These are phyloP conservation scores for Channa argus DNA, from an alignment of 2,113 vertebrate species.

Conservation along the genomic window DNA sequence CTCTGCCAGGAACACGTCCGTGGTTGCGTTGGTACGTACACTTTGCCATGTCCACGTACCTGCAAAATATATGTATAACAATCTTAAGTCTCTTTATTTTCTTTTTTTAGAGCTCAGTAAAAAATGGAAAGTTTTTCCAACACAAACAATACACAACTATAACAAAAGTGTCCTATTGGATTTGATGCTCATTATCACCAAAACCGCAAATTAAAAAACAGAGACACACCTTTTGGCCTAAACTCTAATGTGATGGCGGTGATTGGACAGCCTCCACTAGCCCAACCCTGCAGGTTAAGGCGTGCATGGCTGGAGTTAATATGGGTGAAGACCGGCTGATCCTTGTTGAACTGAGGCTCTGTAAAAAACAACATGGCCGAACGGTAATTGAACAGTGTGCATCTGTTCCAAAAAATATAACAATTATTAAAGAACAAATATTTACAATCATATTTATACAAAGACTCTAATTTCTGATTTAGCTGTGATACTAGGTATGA, in stretches of 20 bases:
- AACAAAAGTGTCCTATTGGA: neutral
- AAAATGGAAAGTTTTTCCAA: no score
- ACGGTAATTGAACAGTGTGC: no score
- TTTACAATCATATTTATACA: no score
- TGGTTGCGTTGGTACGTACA: slow-evolving; percentile 90
- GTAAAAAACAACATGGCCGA: slow-evolving; percentile 1
- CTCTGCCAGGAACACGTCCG: slow-evolving; percentile 94
- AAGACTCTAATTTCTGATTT: no score
- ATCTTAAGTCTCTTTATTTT: neutral
- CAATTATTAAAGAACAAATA: no score
- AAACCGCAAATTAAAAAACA: neutral
- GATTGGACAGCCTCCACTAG: slow-evolving; percentile 96
- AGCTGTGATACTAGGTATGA: no score
- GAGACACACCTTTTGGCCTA: slow-evolving; percentile 86
- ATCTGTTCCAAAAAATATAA: no score
- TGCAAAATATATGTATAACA: slow-evolving; percentile 14
- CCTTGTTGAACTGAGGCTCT: slow-evolving; percentile 99
- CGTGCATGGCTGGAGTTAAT: slow-evolving; percentile 96
- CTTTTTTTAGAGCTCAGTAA: neutral
- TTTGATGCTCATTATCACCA: neutral
- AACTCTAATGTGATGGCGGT: slow-evolving; percentile 92
- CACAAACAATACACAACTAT: no score
- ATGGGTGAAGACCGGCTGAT: slow-evolving; percentile 97
- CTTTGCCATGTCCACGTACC: slow-evolving; percentile 95
- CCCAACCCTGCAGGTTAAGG: slow-evolving; percentile 97